Evolutionary conservation across 1,140 invertebrate species (phyloP).

Genomic region (Trachymyrmex cornetzi): DNA sequence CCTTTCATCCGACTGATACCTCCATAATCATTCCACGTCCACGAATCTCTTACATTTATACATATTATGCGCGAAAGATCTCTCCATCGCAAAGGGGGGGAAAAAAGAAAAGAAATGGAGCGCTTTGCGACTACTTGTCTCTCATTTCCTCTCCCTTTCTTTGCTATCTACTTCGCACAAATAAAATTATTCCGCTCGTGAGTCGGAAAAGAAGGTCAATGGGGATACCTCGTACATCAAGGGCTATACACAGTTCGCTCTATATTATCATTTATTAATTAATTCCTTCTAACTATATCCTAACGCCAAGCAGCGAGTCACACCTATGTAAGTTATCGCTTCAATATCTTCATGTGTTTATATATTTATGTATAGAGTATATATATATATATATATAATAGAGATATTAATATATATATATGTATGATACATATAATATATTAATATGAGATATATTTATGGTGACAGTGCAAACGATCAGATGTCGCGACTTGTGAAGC

Average conservation of each 20-base stretch:
- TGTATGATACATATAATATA: conserved; percentile 60
- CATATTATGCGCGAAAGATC: conserved; percentile 16
- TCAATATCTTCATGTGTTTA: conserved; percentile 61
- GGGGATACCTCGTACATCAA: conserved; percentile 69
- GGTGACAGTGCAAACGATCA: conserved; percentile 43
- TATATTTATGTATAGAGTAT: conserved; percentile 57
- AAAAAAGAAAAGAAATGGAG: conserved; percentile 43
- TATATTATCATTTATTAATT: conserved; percentile 74
- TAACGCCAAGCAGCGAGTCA: conserved; percentile 76
- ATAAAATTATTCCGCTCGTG: conserved; percentile 55
- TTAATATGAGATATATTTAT: conserved; percentile 55
- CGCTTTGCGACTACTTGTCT: background rate
- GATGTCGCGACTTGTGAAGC: conserved; percentile 44
- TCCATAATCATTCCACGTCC: conserved; percentile 1
- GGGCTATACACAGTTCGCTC: conserved; percentile 76
- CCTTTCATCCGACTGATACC: conserved; percentile 51
- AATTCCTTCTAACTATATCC: conserved; percentile 76
- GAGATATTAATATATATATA: conserved; percentile 63
- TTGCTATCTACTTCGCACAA: conserved; percentile 57
- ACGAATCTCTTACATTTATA: conserved; percentile 40
- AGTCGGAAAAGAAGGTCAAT: conserved; percentile 9
- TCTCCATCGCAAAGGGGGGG: conserved; percentile 21
- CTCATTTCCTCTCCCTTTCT: conserved; percentile 2
- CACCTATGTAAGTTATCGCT: conserved; percentile 71
- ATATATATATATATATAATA: conserved; percentile 55